A percentile compares a stretch with the other conserved stretches of the same genome.
These are phyloP conservation scores for Crematogaster levior DNA, from an alignment of 2,888 invertebrate genomes.

Conservation along the genomic window DNA sequence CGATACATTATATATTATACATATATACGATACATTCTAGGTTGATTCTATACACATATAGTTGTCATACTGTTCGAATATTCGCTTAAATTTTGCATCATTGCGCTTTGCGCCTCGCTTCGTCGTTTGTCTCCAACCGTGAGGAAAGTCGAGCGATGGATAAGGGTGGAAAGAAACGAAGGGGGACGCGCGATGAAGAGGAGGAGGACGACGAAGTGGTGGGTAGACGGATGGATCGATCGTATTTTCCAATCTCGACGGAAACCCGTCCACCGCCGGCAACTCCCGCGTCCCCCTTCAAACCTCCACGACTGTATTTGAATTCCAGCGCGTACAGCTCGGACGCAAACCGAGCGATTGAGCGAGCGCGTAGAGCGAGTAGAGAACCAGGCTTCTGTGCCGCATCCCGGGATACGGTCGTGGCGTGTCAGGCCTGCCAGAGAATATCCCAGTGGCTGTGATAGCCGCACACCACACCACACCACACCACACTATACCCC, in stretches of 20 bases:
- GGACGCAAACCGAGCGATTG: conserved; percentile 71
- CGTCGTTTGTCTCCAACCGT: conserved; percentile 19
- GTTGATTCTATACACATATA: not conserved
- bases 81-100: conserved; percentile 9
- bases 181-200: conserved; percentile 14
- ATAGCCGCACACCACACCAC: conserved; percentile 48
- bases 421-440: conserved; percentile 67
- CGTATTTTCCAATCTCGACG: conserved; percentile 77
- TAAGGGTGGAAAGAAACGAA: conserved; percentile 66
- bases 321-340: conserved; percentile 65
- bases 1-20: no score
- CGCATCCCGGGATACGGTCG: conserved; percentile 60
- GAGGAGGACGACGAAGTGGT: conserved; percentile 30
- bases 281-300: conserved; percentile 52
- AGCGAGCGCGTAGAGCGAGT: conserved; percentile 63
- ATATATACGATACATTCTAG: not conserved
- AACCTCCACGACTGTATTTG: conserved; percentile 59
- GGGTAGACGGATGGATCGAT: conserved; percentile 66
- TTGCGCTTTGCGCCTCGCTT: conserved; percentile 4
- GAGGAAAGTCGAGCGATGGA: conserved; percentile 51
- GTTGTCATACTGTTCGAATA: not conserved
- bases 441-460: conserved; percentile 63
- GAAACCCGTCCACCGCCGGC: conserved; percentile 73
- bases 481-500: conserved; percentile 20
- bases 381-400: conserved; percentile 65